Conservation (phyloP, 2,888 invertebrate genomes). For the Eristalinus sepulchralis region DNA sequence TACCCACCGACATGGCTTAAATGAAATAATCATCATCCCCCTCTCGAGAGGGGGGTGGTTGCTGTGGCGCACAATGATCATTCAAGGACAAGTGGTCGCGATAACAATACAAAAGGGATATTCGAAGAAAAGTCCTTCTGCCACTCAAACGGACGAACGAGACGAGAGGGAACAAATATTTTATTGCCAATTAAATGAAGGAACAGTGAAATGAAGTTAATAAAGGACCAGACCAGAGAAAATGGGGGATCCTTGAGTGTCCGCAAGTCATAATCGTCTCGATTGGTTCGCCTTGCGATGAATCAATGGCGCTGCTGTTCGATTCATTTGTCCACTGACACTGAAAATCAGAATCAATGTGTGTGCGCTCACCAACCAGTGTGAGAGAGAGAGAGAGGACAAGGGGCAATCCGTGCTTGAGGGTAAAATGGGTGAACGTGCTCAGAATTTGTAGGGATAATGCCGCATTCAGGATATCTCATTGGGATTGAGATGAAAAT, state of each 20-base stretch:
- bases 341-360: conserved; percentile 48
- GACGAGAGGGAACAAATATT: conserved; percentile 5
- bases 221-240: conserved; percentile 42
- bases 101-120: conserved; percentile 42
- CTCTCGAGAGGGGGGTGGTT: neutral
- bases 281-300: conserved; percentile 11
- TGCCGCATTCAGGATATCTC: conserved; percentile 50
- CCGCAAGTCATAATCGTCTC: conserved; percentile 37
- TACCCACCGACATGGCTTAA: conserved; percentile 41
- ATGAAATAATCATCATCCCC: conserved; percentile 47
- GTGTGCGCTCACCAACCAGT: neutral
- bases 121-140: conserved; percentile 31
- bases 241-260: conserved; percentile 11
- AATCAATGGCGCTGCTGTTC: conserved; percentile 38
- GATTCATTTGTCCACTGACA: conserved; percentile 37
- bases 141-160: neutral
- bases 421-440: conserved; percentile 61
- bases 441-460: conserved; percentile 54
- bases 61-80: neutral
- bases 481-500: conserved; percentile 58
- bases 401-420: conserved; percentile 5
- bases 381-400: neutral
- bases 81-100: conserved; percentile 31
- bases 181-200: conserved; percentile 57
- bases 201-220: conserved; percentile 42